Conservation (phyloP, 2,888 invertebrate species). For the Hydroisotoma schaefferi region DNA sequence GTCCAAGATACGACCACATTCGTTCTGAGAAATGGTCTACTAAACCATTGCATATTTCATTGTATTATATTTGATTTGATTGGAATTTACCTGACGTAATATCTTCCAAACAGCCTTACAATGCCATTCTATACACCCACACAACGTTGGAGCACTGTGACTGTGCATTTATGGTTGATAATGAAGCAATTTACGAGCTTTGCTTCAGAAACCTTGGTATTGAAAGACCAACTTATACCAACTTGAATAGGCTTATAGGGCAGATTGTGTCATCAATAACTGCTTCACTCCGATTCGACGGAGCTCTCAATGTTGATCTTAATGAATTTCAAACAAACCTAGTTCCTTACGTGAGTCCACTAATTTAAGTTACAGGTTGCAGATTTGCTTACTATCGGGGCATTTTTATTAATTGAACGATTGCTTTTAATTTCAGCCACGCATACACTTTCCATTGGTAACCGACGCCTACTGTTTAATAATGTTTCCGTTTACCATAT, state of each 20-base stretch:
- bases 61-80: too few relatives aligned
- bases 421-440: too few relatives aligned
- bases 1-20: too few relatives aligned
- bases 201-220: constrained; percentile 55
- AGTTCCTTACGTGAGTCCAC: constrained; percentile 52
- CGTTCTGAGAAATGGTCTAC: too few relatives aligned
- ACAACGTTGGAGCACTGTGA: constrained; percentile 78
- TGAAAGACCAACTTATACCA: constrained; percentile 61
- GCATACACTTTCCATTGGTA: constrained; percentile 57
- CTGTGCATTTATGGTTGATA: constrained; percentile 96
- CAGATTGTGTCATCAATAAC: constrained; percentile 92
- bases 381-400: neutral
- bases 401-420: too few relatives aligned
- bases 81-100: too few relatives aligned
- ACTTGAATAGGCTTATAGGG: constrained; percentile 90
- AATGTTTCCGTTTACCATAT: too few relatives aligned
- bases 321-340: constrained; percentile 83
- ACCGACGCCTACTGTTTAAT: neutral
- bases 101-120: constrained; percentile 82
- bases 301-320: constrained; percentile 86
- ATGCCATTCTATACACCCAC: constrained; percentile 84
- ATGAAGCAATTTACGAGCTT: constrained; percentile 70
- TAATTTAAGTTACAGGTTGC: neutral
- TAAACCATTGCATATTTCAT: too few relatives aligned
- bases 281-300: constrained; percentile 87